Conservation (phyloP, 2,888 invertebrate genomes). For the Chironomus tentans region DNA sequence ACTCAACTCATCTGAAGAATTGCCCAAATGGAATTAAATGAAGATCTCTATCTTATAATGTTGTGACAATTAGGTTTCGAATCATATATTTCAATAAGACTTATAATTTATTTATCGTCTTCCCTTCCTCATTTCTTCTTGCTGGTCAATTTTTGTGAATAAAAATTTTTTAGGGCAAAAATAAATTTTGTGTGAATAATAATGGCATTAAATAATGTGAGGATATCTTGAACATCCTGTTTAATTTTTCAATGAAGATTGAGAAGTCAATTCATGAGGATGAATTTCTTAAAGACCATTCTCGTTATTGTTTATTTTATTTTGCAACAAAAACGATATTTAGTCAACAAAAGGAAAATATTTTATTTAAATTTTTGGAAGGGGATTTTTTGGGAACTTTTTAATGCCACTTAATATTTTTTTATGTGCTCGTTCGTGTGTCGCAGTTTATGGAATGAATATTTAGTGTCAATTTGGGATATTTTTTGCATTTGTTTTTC, state of each 20-base stretch:
- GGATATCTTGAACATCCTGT: not conserved
- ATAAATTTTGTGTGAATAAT: too few relatives aligned
- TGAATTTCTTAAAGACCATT: not conserved
- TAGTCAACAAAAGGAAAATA: not conserved
- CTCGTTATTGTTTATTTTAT: too few relatives aligned
- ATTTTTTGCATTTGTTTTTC: too few relatives aligned
- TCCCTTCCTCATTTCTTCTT: not conserved
- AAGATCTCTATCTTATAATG: not conserved
- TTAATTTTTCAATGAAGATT: not conserved
- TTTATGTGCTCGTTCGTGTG: not conserved
- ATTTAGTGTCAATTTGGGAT: too few relatives aligned
- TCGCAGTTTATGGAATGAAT: too few relatives aligned
- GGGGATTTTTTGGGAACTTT: not conserved
- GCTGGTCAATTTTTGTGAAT: too few relatives aligned
- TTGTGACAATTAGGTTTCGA: not conserved
- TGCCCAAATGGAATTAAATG: conserved; percentile 4
- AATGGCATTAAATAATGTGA: too few relatives aligned
- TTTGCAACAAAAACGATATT: too few relatives aligned
- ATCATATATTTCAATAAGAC: too few relatives aligned
- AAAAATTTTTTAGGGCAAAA: too few relatives aligned
- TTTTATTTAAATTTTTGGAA: not conserved
- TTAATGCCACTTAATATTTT: not conserved
- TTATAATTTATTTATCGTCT: not conserved
- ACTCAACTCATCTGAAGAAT: too few relatives aligned
- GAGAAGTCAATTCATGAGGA: not conserved